phyloP scores from a whole-genome alignment of 1,140 invertebrate species.

The Streblospio benedicti region DNA sequence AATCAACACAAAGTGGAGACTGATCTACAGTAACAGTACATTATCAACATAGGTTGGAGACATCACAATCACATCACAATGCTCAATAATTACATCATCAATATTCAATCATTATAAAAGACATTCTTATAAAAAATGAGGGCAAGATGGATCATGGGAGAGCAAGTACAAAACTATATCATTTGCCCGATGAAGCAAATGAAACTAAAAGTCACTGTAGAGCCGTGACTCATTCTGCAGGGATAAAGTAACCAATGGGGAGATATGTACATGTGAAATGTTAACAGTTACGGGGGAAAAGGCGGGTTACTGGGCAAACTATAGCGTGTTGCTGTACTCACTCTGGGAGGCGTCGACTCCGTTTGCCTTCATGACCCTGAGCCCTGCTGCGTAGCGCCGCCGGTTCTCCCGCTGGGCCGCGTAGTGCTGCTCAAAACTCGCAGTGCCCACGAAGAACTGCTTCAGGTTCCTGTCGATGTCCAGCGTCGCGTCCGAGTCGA shows the following conservation, averaged over 20 bases:
- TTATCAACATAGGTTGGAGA: background rate
- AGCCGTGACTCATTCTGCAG: background rate
- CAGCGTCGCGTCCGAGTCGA: background rate
- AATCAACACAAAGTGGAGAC: background rate
- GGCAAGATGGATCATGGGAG: background rate
- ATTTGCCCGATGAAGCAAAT: background rate
- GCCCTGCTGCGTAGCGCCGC: conserved; percentile 33
- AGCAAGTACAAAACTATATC: background rate
- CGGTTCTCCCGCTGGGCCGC: conserved; percentile 34
- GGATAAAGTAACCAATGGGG: background rate
- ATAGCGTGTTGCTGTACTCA: conserved; percentile 20
- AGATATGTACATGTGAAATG: background rate
- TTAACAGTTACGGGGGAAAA: background rate
- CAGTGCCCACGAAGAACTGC: conserved; percentile 1
- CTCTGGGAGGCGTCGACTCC: conserved; percentile 39
- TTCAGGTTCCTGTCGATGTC: conserved; percentile 1
- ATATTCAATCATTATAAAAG: background rate
- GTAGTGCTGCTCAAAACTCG: conserved; percentile 29
- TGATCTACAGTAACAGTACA: background rate
- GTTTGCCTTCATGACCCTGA: conserved; percentile 32
- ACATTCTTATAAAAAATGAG: background rate
- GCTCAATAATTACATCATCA: background rate
- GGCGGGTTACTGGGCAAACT: background rate
- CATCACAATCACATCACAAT: background rate
- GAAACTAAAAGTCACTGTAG: background rate